Base-by-base conservation (phyloP, 30 jellyfish, hydroid and myxozoan genomes). In the Turritopsis rubra region DNA sequence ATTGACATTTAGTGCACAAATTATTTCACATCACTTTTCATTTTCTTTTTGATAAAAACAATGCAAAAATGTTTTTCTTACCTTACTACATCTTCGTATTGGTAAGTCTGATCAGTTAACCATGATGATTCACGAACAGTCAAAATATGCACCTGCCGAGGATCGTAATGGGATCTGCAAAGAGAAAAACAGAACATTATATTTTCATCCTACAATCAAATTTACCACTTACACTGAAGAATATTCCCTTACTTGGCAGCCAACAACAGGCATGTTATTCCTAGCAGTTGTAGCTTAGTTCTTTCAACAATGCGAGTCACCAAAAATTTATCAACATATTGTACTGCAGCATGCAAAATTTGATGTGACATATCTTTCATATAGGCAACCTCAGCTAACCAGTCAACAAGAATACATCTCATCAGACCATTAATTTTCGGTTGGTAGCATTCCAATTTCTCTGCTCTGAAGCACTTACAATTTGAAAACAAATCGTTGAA, bases 331-430 rank as follows among this genome's bases (percentile, higher is more conserved):
- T 93, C 99, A 23, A 93, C 86, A 71, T 90, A 87, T 72, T 84
- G 94, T 30, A 93, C 96, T 18, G 99, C 99, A 84, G 94, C 94
- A 66, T 84, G 95, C 60, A 93, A 65, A 8, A 95, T 92, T 28
- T 89, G 94, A 20, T 95, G 93, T 7, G 93, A 74, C 87, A 93
- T 88, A 84, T 92, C 90, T 87, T 93, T 93, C 80, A 88, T 93
- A 87, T 88, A 95, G 52, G 96, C 88, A 28, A 93, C 96, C 70
- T 93, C 99, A n/a, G 90, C 94, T 84, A 93, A 77, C 99, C 99
- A 93, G 85, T 93, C 96, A 76, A 92, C 84, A 83, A 92, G 79
- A 24, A 92, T 92, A 72, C 96, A 88, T 70, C 98, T 88, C 73
- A 53, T 81, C 53, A 53, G 16, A 53, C 85, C 53, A 72, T 82